These are phyloP conservation scores for Leptinotarsa texana DNA, from an alignment of 1,140 invertebrate species.

Conservation along the genomic window DNA sequence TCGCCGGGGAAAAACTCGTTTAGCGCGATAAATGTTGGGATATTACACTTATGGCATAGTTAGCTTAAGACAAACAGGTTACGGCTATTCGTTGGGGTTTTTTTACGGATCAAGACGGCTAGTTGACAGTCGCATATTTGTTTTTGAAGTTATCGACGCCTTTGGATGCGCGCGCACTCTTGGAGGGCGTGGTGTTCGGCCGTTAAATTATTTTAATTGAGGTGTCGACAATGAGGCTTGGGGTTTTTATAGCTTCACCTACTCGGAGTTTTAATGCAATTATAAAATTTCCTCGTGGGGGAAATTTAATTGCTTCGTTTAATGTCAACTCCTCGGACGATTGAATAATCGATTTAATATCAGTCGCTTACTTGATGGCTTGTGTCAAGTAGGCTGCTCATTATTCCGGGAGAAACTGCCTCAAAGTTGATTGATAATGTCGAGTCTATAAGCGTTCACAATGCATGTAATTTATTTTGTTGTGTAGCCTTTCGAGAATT, in stretches of 20 bases:
- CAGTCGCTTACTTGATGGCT: constrained; percentile 1
- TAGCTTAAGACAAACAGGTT: constrained; percentile 50
- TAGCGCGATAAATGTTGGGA: constrained; percentile 46
- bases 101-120: constrained; percentile 46
- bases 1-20: constrained; percentile 41
- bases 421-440: neutral
- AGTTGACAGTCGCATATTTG: constrained; percentile 45
- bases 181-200: constrained; percentile 27
- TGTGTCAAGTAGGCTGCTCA: neutral
- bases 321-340: constrained; percentile 18
- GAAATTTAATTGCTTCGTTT: constrained; percentile 25
- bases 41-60: constrained; percentile 51
- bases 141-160: constrained; percentile 41
- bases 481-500: neutral
- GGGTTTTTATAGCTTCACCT: constrained; percentile 30
- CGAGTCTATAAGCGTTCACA: neutral
- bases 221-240: constrained; percentile 32
- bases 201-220: constrained; percentile 37
- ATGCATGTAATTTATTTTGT: neutral
- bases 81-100: constrained; percentile 40
- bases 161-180: constrained; percentile 41
- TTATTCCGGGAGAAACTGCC: neutral
- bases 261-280: constrained; percentile 28
- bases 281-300: constrained; percentile 11
- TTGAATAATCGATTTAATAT: constrained; percentile 16